These are phyloP conservation scores for Heliconius ismenius DNA, from an alignment of 2,888 invertebrate genomes.

Conservation along the genomic window DNA sequence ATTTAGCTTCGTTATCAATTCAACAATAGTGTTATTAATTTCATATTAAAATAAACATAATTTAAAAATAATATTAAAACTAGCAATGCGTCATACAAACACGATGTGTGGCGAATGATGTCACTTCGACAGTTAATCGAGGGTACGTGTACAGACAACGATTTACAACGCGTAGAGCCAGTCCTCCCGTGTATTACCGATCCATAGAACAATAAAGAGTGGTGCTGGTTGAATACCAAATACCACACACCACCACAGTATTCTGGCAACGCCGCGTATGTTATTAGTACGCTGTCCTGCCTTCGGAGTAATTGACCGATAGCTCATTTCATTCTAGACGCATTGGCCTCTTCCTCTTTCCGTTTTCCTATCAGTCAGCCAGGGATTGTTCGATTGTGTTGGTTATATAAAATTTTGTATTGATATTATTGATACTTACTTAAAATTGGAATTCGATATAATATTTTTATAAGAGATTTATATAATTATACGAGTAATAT, in stretches of 20 bases:
- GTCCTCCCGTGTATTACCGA: slow-evolving; percentile 81
- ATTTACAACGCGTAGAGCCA: slow-evolving; percentile 80
- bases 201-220: slow-evolving; percentile 81
- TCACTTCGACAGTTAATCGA: slow-evolving; percentile 70
- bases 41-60: too few species aligned
- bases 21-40: too few species aligned
- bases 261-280: slow-evolving; percentile 72
- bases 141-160: slow-evolving; percentile 79
- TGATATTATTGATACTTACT: neutral
- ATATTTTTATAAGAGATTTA: too few species aligned
- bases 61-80: neutral
- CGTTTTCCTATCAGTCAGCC: slow-evolving; percentile 81
- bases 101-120: slow-evolving; percentile 27
- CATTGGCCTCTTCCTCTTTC: slow-evolving; percentile 80
- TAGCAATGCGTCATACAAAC: slow-evolving; percentile 12
- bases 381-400: slow-evolving; percentile 49
- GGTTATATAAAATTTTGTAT: slow-evolving; percentile 25
- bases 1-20: too few species aligned
- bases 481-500: too few species aligned
- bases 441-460: neutral
- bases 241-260: slow-evolving; percentile 62
- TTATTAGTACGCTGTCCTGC: slow-evolving; percentile 75
- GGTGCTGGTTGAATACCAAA: slow-evolving; percentile 74
- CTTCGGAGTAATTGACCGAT: slow-evolving; percentile 79
- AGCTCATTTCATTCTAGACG: slow-evolving; percentile 79